phyloP scores from a whole-genome alignment of 2,797 vertebrate species.

The Typhlichthys eigenmanni region DNA sequence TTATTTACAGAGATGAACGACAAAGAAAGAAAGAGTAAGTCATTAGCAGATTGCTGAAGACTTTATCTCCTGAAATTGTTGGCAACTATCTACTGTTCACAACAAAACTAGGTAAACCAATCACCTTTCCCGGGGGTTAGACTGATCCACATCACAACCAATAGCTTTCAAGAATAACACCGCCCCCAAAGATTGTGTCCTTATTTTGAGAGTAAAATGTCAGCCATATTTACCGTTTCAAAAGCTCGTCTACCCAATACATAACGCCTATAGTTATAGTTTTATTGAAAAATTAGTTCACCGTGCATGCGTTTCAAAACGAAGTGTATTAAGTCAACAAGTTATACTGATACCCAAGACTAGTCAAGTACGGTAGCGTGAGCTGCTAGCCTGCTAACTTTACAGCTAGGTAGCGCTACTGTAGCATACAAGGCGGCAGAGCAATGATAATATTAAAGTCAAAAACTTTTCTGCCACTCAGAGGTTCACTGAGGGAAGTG shows the following conservation, averaged over 20 bases:
- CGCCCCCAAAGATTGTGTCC: slow-evolving; percentile 59
- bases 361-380: slow-evolving; percentile 20
- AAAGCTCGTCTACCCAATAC: slow-evolving; percentile 17
- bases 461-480: not conserved
- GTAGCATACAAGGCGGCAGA: slow-evolving; percentile 22
- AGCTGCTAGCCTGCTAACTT: slow-evolving; percentile 59
- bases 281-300: not conserved
- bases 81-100: slow-evolving; percentile 33
- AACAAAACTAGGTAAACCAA: slow-evolving; percentile 59
- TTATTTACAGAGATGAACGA: not conserved
- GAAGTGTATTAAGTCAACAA: not conserved
- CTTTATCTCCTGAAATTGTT: slow-evolving; percentile 46
- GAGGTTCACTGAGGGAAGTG: not conserved
- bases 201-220: slow-evolving; percentile 79
- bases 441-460: slow-evolving; percentile 8
- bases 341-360: slow-evolving; percentile 1
- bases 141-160: slow-evolving; percentile 55
- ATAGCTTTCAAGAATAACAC: slow-evolving; percentile 49
- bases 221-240: slow-evolving; percentile 81
- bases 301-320: not conserved
- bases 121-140: slow-evolving; percentile 39
- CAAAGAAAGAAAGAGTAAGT: slow-evolving; percentile 10
- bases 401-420: slow-evolving; percentile 29
- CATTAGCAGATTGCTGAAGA: slow-evolving; percentile 42
- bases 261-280: not conserved